A percentile compares a stretch with the other conserved stretches of the same genome.
Conservation (phyloP, 1,140 invertebrate genomes). For the Cherax destructor region DNA sequence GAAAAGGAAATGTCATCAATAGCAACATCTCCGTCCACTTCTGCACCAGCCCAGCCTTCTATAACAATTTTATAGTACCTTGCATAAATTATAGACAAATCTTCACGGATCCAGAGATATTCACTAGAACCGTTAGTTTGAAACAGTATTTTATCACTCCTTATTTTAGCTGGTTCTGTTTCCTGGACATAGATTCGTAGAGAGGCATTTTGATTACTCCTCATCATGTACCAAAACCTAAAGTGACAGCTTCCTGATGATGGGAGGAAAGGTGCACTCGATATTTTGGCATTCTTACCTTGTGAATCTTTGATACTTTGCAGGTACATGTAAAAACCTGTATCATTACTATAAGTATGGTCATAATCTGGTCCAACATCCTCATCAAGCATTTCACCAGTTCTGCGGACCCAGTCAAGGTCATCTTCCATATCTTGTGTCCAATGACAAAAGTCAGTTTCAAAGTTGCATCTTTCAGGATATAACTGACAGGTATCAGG, state of each 20-base stretch:
- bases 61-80: slow-evolving; percentile 49
- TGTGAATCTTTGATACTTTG: slow-evolving; percentile 11
- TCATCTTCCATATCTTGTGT: neutral
- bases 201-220: slow-evolving; percentile 4
- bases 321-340: slow-evolving; percentile 51
- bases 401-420: slow-evolving; percentile 38
- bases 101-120: slow-evolving; percentile 33
- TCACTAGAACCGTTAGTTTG: slow-evolving; percentile 23
- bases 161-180: neutral
- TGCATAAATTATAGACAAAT: slow-evolving; percentile 20
- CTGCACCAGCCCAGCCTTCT: slow-evolving; percentile 24
- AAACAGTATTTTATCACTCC: neutral
- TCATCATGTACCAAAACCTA: slow-evolving; percentile 61
- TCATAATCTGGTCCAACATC: slow-evolving; percentile 64
- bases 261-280: slow-evolving; percentile 22
- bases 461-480: slow-evolving; percentile 55
- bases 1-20: slow-evolving; percentile 60
- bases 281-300: slow-evolving; percentile 35
- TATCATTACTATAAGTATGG: slow-evolving; percentile 57
- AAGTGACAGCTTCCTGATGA: slow-evolving; percentile 28
- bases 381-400: slow-evolving; percentile 34
- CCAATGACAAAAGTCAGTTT: slow-evolving; percentile 50
- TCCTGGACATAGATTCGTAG: slow-evolving; percentile 43
- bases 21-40: slow-evolving; percentile 36
- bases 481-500: slow-evolving; percentile 10